Conservation (phyloP, 2,797 vertebrate species). For the Artibeus lituratus region DNA sequence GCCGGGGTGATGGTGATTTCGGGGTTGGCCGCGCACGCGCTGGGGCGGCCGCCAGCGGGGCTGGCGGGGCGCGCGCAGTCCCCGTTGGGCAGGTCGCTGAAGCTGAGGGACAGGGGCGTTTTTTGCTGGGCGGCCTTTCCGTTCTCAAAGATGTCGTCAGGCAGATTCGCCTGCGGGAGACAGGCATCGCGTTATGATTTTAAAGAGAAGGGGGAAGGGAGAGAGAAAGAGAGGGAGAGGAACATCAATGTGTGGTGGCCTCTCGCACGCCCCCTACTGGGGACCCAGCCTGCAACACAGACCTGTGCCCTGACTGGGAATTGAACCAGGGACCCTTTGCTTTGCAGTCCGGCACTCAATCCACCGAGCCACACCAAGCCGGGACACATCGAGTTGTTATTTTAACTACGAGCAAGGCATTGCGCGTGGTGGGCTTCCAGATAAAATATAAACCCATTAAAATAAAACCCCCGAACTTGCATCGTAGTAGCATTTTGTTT, state of each 20-base stretch:
- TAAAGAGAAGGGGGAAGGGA: no score
- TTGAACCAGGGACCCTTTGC: no score
- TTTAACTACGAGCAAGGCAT: background rate
- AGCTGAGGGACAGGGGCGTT: constrained; percentile 92
- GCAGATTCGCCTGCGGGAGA: constrained; percentile 89
- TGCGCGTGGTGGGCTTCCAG: background rate
- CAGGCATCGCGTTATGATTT: background rate
- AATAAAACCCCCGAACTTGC: background rate
- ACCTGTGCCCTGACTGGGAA: no score
- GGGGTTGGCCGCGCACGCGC: constrained; percentile 85
- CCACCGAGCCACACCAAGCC: no score
- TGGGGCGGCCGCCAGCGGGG: no score
- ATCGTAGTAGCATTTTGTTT: background rate
- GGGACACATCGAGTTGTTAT: background rate
- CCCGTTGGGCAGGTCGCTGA: constrained; percentile 84
- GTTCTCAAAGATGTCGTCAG: constrained; percentile 93
- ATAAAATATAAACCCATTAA: constrained; percentile 40
- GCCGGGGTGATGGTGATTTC: constrained; percentile 90
- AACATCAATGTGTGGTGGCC: no score
- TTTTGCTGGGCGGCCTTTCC: constrained; percentile 87
- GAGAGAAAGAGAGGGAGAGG: no score
- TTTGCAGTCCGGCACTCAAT: no score
- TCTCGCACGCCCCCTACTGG: no score
- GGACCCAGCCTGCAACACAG: no score
- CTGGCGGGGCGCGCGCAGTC: constrained; percentile 76